A percentile compares a stretch with the other conserved stretches of the same genome.
These are phyloP conservation scores for Sciurus carolinensis DNA, from an alignment of 2,797 vertebrate species.

Conservation along the genomic window DNA sequence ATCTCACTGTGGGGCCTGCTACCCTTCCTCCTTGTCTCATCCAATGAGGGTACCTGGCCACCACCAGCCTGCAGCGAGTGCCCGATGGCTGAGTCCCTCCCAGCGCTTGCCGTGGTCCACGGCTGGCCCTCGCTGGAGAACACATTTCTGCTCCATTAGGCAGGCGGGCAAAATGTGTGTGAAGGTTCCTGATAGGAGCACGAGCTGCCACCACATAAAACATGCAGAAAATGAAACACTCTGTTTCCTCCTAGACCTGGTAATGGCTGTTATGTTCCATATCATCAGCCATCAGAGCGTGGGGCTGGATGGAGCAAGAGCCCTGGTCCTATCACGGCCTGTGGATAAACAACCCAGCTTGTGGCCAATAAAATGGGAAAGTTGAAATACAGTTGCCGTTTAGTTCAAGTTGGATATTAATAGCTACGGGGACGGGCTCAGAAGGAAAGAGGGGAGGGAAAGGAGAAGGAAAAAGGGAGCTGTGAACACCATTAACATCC, in stretches of 20 bases:
- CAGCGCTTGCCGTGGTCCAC: fast-evolving
- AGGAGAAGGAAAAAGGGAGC: not conserved
- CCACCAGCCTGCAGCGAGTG: not conserved
- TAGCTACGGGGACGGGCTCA: constrained; percentile 68
- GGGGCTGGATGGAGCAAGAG: constrained; percentile 55
- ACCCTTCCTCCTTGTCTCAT: not conserved
- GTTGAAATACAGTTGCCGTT: constrained; percentile 85
- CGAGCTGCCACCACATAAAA: constrained; percentile 83
- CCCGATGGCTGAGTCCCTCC: not conserved
- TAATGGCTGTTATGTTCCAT: constrained; percentile 79
- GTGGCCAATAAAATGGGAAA: constrained; percentile 82
- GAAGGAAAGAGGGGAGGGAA: constrained; percentile 20
- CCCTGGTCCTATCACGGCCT: constrained; percentile 43
- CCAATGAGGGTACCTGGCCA: not conserved
- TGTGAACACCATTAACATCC: constrained; percentile 65
- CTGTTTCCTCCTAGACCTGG: constrained; percentile 78
- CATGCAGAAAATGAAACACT: constrained; percentile 87
- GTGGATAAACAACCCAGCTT: constrained; percentile 67
- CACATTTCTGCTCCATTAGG: constrained; percentile 83
- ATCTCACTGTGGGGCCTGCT: not conserved
- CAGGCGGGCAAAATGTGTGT: constrained; percentile 81
- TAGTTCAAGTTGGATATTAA: constrained; percentile 86
- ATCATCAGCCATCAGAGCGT: constrained; percentile 80
- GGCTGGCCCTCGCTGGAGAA: not conserved
- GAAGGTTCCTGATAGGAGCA: constrained; percentile 84